These are phyloP conservation scores for Macquaria ambigua DNA, from an alignment of 2,113 vertebrate species.

Conservation along the genomic window DNA sequence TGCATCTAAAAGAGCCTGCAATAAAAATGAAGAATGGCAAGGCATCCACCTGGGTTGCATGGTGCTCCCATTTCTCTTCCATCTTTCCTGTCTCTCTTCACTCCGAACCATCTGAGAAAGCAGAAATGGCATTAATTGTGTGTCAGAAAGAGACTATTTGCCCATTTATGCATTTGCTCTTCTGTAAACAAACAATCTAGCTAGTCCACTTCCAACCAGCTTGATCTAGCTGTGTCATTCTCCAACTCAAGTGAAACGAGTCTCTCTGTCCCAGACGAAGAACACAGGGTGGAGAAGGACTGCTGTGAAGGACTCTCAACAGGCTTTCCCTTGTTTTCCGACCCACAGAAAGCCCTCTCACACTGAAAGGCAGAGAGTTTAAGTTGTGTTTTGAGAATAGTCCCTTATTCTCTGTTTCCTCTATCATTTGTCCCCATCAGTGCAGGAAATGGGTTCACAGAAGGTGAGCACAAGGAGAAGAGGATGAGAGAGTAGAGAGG, in stretches of 20 bases:
- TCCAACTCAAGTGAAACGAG: not conserved
- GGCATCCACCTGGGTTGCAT: not conserved
- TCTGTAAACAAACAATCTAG: not conserved
- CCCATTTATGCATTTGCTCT: not conserved
- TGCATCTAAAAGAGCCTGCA: conserved; percentile 19
- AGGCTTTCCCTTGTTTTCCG: conserved; percentile 5
- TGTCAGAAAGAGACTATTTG: not conserved
- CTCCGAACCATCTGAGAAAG: not conserved
- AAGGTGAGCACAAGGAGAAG: conserved; percentile 20
- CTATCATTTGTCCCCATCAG: conserved; percentile 40
- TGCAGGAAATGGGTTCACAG: conserved; percentile 48
- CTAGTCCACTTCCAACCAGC: not conserved
- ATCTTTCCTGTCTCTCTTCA: not conserved
- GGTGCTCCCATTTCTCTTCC: not conserved
- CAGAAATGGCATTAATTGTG: not conserved
- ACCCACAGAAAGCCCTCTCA: not conserved
- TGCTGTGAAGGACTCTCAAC: conserved; percentile 2
- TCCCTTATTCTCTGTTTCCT: conserved; percentile 2
- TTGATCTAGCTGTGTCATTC: not conserved
- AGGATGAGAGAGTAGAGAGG: not conserved
- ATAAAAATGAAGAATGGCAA: not conserved
- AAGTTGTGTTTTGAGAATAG: conserved; percentile 21
- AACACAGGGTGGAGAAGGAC: not conserved
- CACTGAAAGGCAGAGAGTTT: not conserved
- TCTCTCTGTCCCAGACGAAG: not conserved